Evolutionary conservation across 2,888 invertebrate species (phyloP), one percentile per base, ranked within the genome.

Genomic region (Odontocolon sp.): DNA sequence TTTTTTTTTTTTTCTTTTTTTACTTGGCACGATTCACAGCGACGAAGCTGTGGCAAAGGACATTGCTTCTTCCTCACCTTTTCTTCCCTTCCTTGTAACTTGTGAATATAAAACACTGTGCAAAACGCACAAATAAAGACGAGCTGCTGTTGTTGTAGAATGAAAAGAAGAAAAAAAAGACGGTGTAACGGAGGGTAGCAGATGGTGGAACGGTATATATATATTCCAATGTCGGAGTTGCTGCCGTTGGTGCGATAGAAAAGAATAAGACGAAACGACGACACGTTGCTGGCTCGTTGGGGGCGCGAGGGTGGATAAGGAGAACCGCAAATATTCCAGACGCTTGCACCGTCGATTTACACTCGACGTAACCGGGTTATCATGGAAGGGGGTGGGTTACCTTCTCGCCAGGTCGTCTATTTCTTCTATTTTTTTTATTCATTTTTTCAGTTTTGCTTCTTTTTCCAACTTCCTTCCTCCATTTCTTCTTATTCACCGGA

Each of bases 321-420:
- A 63, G 47, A 63, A 68, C 9, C 16, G 47, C 63, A 63, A 73
- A 77, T 73, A 69, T 74, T 74, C 50, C 21, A 23, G 11, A 40
- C 6, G 59, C 31, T 64, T 52, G 56, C 47, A 57, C 5, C 40
- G 50, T 70, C 52, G 64, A 70, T 75, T 59, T 56, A 59, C 59
- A 66, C 50, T 50, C 70, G 40, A 59, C 52, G 69, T 59, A 59
- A 70, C 64, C 57, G 23, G 75, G 69, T 75, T 70, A 70, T 31
- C 23, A 57, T 33, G 11, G 21, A 38, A 26, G 50, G 64, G n/a
- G n/a, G n/a, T n/a, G n/a, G n/a, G n/a, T n/a, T n/a, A n/a, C n/a
- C n/a, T n/a, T n/a, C n/a, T n/a, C n/a, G n/a, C n/a, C n/a, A n/a
- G n/a, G n/a, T n/a, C n/a, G n/a, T n/a, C n/a, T 36, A n/a, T 16